Conservation (phyloP, 1,140 invertebrate species). For the Pseudomyrmex gracilis region DNA sequence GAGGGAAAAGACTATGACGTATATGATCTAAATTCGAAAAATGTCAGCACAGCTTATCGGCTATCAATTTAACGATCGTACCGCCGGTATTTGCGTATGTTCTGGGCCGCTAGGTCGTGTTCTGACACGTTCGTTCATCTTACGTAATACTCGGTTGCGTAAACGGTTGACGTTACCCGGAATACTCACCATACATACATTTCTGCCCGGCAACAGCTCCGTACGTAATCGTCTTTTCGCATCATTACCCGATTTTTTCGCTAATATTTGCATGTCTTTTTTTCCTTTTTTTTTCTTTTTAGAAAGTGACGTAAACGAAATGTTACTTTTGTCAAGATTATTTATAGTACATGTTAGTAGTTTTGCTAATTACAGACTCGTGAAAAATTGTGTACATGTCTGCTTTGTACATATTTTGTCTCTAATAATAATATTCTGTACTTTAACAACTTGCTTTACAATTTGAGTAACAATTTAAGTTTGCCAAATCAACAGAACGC, state of each 20-base stretch:
- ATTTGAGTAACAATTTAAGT: too few relatives aligned
- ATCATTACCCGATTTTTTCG: slow-evolving; percentile 5
- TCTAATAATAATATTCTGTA: too few relatives aligned
- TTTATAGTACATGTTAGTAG: too few relatives aligned
- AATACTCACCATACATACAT: slow-evolving; percentile 63
- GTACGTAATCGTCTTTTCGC: slow-evolving; percentile 43
- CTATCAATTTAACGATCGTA: slow-evolving; percentile 53
- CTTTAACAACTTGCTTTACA: too few relatives aligned
- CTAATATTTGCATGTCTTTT: too few relatives aligned
- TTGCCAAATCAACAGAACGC: too few relatives aligned
- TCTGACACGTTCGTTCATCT: slow-evolving; percentile 65
- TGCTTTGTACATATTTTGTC: too few relatives aligned
- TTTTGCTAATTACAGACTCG: too few relatives aligned
- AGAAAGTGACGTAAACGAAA: too few relatives aligned
- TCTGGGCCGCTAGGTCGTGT: slow-evolving; percentile 60
- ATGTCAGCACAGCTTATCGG: slow-evolving; percentile 18
- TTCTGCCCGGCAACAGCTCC: slow-evolving; percentile 73
- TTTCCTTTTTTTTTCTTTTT: too few relatives aligned
- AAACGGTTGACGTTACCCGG: slow-evolving; percentile 71
- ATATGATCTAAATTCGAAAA: slow-evolving; percentile 9
- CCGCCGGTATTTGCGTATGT: slow-evolving; percentile 36
- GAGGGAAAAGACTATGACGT: neutral
- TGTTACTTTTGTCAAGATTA: too few relatives aligned
- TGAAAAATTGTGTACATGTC: too few relatives aligned
- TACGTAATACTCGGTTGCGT: slow-evolving; percentile 74